phyloP scores from a whole-genome alignment of 1,140 invertebrate genomes.

The Leptopilina boulardi region DNA sequence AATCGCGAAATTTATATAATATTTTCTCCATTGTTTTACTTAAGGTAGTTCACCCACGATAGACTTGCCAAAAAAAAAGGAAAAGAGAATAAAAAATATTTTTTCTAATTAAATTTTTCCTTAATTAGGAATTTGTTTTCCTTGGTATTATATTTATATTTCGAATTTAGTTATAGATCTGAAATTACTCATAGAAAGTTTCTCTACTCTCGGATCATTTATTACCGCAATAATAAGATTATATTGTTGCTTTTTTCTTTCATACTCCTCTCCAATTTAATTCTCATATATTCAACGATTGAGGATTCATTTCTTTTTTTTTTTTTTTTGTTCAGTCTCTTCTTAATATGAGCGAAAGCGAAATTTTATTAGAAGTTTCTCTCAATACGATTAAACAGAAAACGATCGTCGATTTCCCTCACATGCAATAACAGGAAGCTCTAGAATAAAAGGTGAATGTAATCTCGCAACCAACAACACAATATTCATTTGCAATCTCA shows the following conservation, averaged over 20 bases:
- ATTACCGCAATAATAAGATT: neutral
- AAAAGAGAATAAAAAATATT: neutral
- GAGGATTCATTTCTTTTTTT: slow-evolving; percentile 5
- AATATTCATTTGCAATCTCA: neutral
- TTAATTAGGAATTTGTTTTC: no score
- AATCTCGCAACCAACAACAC: neutral
- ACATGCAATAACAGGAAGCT: slow-evolving; percentile 27
- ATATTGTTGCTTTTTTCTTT: neutral
- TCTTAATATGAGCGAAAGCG: slow-evolving; percentile 30
- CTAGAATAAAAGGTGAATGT: slow-evolving; percentile 18
- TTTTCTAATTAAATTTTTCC: neutral
- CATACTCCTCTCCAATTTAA: slow-evolving; percentile 1
- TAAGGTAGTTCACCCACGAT: no score
- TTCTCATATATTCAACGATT: neutral
- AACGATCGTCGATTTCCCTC: slow-evolving; percentile 16
- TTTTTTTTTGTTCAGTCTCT: no score
- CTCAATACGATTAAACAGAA: slow-evolving; percentile 44
- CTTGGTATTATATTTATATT: no score
- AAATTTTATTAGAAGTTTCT: slow-evolving; percentile 28
- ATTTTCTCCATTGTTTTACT: neutral
- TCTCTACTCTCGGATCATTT: neutral
- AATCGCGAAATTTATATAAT: neutral
- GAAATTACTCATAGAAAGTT: no score
- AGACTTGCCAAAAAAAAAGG: neutral
- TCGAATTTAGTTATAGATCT: no score